phyloP scores from a whole-genome alignment of 92 coral and sea anemone genomes.

The Palythoa grandis region DNA sequence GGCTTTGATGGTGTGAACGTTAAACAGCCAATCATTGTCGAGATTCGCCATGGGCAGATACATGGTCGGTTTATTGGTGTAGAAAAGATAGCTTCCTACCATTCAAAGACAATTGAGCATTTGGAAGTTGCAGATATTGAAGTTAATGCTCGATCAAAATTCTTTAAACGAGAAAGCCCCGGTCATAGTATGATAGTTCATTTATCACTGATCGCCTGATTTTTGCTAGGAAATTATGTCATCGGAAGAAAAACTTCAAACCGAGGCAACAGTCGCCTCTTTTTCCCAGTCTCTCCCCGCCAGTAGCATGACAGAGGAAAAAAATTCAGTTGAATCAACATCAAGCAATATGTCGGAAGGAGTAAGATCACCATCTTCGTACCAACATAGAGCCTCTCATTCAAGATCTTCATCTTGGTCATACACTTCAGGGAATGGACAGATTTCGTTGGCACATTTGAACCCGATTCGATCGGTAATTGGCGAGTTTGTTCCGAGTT shows the following conservation, averaged over 20 bases:
- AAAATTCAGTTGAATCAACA: constrained; percentile 24
- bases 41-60: background rate
- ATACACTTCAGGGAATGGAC: constrained; percentile 94
- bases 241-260: constrained; percentile 5
- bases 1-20: background rate
- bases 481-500: constrained; percentile 98
- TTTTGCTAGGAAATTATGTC: background rate
- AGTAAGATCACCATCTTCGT: constrained; percentile 63
- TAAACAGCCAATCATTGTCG: background rate
- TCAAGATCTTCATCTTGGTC: constrained; percentile 98
- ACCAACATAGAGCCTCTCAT: constrained; percentile 90
- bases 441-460: constrained; percentile 81
- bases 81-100: background rate
- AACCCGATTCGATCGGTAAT: constrained; percentile 95
- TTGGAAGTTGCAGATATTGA: background rate
- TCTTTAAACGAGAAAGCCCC: too few species aligned
- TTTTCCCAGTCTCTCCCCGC: constrained; percentile 38
- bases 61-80: background rate
- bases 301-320: background rate
- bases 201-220: too few species aligned
- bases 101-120: background rate
- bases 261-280: constrained; percentile 18
- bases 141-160: too few species aligned
- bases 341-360: constrained; percentile 35
- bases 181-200: too few species aligned